A percentile compares a stretch with the other conserved stretches of the same genome.
Conservation (phyloP, 2,797 vertebrate genomes). For the Anableps anableps region DNA sequence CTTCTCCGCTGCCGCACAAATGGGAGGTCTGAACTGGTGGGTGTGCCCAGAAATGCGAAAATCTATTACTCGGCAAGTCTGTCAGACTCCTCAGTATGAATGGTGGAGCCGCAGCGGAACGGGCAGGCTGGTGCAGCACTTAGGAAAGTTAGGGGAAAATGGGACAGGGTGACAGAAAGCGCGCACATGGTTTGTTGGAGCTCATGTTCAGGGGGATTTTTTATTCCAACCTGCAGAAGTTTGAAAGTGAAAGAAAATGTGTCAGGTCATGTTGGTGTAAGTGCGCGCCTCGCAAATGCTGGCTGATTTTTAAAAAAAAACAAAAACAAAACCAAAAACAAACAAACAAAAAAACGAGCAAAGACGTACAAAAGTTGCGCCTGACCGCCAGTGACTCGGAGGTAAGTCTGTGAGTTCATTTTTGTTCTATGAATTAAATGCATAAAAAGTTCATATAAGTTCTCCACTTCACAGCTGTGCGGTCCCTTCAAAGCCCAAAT, state of each 20-base stretch:
- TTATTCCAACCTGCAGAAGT: slow-evolving; percentile 22
- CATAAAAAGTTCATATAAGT: slow-evolving; percentile 4
- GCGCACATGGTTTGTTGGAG: slow-evolving; percentile 7
- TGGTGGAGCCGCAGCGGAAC: slow-evolving; percentile 49
- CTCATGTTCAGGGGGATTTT: slow-evolving; percentile 9
- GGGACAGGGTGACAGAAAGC: not conserved
- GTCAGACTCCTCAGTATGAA: slow-evolving; percentile 57
- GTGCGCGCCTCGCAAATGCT: slow-evolving; percentile 35
- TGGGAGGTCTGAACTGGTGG: slow-evolving; percentile 56
- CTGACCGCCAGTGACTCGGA: slow-evolving; percentile 36
- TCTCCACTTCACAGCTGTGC: slow-evolving; percentile 36
- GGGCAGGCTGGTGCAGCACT: slow-evolving; percentile 11
- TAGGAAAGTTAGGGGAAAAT: slow-evolving; percentile 16
- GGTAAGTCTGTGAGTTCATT: slow-evolving; percentile 59
- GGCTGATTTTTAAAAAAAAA: slow-evolving; percentile 12
- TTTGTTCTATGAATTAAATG: slow-evolving; percentile 34
- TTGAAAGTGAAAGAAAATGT: slow-evolving; percentile 47
- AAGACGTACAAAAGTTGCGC: slow-evolving; percentile 36
- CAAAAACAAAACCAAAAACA: slow-evolving; percentile 2
- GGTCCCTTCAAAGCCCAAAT: slow-evolving; percentile 35
- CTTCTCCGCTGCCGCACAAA: slow-evolving; percentile 21
- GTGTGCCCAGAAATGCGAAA: slow-evolving; percentile 65
- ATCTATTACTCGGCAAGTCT: slow-evolving; percentile 49
- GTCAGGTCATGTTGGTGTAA: slow-evolving; percentile 30
- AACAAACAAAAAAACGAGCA: slow-evolving; percentile 11